A percentile compares a stretch with the other conserved stretches of the same genome.
Conservation (phyloP, 92 coral and sea anemone species). For the Epizoanthus rinbou region DNA sequence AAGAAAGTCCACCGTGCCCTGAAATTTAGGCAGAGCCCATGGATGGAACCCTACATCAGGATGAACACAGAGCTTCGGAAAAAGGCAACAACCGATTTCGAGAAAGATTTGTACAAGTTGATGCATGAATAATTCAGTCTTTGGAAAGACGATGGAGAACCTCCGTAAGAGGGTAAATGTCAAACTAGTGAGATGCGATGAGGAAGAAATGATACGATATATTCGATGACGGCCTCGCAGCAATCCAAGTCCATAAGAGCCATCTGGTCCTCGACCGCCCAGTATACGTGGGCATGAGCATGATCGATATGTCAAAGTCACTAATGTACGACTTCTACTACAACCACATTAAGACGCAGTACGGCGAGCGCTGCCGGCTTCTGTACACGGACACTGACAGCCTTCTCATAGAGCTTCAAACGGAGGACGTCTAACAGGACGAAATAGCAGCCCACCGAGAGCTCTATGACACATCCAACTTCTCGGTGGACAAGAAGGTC, state of each 20-base stretch:
- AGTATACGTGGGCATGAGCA: neutral
- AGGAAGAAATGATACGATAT: conserved; percentile 12
- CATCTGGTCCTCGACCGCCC: neutral
- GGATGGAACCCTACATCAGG: conserved; percentile 10
- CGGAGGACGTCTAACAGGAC: too few species aligned
- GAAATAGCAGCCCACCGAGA: too few species aligned
- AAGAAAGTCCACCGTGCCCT: neutral
- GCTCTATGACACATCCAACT: too few species aligned
- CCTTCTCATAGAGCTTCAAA: too few species aligned
- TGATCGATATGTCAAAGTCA: neutral
- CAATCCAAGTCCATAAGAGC: conserved; percentile 17
- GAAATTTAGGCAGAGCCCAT: neutral
- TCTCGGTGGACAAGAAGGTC: too few species aligned
- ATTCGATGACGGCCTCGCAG: conserved; percentile 10
- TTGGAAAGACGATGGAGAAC: too few species aligned
- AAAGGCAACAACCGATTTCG: neutral
- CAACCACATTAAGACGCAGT: neutral
- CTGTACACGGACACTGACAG: conserved; percentile 25
- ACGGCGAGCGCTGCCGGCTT: neutral
- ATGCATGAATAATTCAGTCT: too few species aligned
- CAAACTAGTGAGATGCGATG: conserved; percentile 1
- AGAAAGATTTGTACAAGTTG: neutral
- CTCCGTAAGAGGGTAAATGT: neutral
- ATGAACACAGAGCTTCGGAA: neutral
- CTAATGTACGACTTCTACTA: conserved; percentile 31